Evolutionary conservation across 2,797 vertebrate genomes (phyloP).

Genomic region (Pitangus sulphuratus): DNA sequence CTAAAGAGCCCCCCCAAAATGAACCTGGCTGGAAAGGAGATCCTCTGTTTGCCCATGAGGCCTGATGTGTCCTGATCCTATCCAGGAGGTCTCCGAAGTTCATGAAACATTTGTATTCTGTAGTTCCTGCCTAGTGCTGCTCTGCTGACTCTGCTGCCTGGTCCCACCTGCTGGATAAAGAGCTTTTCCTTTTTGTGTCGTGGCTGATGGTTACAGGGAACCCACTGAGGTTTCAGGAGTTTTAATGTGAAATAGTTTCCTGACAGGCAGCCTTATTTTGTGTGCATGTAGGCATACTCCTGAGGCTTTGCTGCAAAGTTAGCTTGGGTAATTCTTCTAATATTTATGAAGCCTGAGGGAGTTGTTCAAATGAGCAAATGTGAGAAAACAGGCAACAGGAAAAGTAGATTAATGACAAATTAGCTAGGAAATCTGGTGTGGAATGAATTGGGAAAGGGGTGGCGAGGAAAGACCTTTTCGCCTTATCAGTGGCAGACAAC

Average conservation of each 20-base stretch:
- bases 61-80: neutral
- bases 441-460: neutral
- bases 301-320: neutral
- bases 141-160: neutral
- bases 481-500: neutral
- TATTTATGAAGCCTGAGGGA: neutral
- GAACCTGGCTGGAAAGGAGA: neutral
- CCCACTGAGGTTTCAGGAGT: neutral
- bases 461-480: neutral
- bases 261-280: neutral
- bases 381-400: neutral
- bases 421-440: neutral
- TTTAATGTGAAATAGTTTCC: neutral
- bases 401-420: conserved; percentile 15
- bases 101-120: neutral
- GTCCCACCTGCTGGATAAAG: neutral
- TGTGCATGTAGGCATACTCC: neutral
- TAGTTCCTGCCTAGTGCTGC: neutral
- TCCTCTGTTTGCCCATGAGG: neutral
- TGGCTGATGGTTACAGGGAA: neutral
- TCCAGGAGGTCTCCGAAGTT: conserved; percentile 10
- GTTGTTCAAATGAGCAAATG: neutral
- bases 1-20: fast-evolving
- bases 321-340: neutral
- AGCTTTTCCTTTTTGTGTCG: neutral